phyloP scores from a whole-genome alignment of 2,888 invertebrate genomes.

The Pandemis cinnamomeana region DNA sequence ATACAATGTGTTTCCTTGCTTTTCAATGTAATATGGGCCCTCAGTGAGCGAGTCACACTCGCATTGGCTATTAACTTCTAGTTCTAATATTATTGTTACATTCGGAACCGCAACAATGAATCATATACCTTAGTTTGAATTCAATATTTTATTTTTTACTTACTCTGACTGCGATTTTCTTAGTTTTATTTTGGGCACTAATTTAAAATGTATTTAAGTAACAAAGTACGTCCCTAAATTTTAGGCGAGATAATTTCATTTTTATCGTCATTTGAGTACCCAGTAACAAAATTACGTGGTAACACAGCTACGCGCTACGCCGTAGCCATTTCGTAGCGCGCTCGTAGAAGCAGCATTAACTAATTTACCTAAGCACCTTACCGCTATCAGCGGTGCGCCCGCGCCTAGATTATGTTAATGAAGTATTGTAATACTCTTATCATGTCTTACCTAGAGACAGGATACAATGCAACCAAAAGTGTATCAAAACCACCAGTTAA shows the following conservation, averaged over 20 bases:
- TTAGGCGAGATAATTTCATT: background rate
- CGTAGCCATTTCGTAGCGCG: slow-evolving; percentile 47
- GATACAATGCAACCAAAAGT: slow-evolving; percentile 34
- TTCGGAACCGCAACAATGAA: background rate
- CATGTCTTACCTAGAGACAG: slow-evolving; percentile 70
- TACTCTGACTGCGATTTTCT: background rate
- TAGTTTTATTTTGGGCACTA: background rate
- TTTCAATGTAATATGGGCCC: too few relatives aligned
- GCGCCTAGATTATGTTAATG: slow-evolving; percentile 80
- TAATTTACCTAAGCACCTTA: slow-evolving; percentile 83
- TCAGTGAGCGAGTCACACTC: too few relatives aligned
- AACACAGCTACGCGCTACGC: slow-evolving; percentile 51
- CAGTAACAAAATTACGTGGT: slow-evolving; percentile 50
- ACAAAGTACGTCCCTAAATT: background rate
- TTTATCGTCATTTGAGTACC: slow-evolving; percentile 40
- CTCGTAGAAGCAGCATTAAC: slow-evolving; percentile 60
- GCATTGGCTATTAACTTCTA: too few relatives aligned
- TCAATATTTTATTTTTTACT: too few relatives aligned
- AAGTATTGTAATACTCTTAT: slow-evolving; percentile 78
- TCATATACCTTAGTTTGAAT: too few relatives aligned
- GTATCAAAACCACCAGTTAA: slow-evolving; percentile 6
- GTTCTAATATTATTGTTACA: background rate
- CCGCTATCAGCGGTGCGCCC: slow-evolving; percentile 78
- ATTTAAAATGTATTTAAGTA: background rate
- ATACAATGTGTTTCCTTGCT: too few relatives aligned